Conservation (phyloP, 2,113 vertebrate species). For the Eulacestoma nigropectus region DNA sequence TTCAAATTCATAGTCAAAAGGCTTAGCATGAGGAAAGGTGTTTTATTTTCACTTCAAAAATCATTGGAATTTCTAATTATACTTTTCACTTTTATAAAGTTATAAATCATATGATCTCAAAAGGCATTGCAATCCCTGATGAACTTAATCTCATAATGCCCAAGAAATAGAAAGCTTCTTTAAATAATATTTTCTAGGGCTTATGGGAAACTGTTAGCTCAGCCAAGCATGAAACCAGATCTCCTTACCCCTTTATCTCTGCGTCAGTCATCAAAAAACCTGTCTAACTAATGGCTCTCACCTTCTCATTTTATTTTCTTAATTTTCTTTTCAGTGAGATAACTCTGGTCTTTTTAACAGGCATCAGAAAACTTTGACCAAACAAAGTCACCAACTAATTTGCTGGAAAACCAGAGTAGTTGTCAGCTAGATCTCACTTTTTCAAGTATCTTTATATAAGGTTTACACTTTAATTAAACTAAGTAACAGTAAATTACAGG, state of each 20-base stretch:
- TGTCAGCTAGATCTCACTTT: neutral
- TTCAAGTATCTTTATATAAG: neutral
- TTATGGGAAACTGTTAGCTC: neutral
- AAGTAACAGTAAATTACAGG: neutral
- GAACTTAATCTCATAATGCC: slow-evolving; percentile 5
- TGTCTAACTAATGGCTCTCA: neutral
- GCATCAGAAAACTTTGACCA: neutral
- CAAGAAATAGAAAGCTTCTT: slow-evolving; percentile 7
- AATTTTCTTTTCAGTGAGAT: neutral
- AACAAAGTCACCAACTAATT: neutral
- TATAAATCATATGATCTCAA: neutral
- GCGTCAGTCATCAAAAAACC: neutral
- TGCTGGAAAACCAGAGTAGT: neutral
- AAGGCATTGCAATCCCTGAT: neutral
- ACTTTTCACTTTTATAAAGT: neutral
- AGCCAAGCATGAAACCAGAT: neutral
- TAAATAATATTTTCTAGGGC: neutral
- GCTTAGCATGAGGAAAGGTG: neutral
- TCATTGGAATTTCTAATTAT: neutral
- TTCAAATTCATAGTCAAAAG: neutral
- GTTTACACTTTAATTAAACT: neutral
- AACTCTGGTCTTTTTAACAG: neutral
- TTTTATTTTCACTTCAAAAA: neutral
- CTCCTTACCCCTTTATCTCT: neutral
- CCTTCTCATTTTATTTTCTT: neutral